Base-by-base conservation (phyloP, 2,888 invertebrate genomes). In the Ryuthela nishihirai region DNA sequence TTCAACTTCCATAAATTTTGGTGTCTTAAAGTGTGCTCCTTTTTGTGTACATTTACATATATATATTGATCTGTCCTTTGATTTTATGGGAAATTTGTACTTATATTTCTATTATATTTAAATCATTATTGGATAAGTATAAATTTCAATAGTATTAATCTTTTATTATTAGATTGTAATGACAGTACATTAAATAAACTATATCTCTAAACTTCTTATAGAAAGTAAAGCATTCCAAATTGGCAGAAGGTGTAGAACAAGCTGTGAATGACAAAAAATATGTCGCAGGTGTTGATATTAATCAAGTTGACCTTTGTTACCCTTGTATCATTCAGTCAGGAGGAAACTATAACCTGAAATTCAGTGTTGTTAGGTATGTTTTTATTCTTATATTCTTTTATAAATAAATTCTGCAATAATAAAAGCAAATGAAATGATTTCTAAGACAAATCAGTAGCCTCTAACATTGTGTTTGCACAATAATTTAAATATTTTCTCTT, bases 301-400 rank as follows among this genome's bases (percentile, higher is more conserved):
- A 83, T 23, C 87, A 93, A 73, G 82, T 98, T 3, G 98, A 99
- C 71, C 90, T 94, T 84, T 99, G 98, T 72, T 99, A 98, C 74
- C 94, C 97, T 0, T 91, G 99, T 0, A 99, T 99, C 55, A 92
- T 99, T 70, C 99, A 99, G 74, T 98, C 97, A 29, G 99, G 99
- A 7, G 98, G 97, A n/a, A 85, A 88, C 72, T 99, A 98, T 77
- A 89, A 86, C 71, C 80, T 99, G 40, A 99, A 99, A 76, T 99
- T 98, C 76, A 97, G 94, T 72, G 91, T 90, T 3, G 84, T 76
- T 46, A 81, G 81, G 80, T 80, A 66, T 52, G 50, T 46, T n/a
- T n/a, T n/a, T n/a, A n/a, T n/a, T n/a, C n/a, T n/a, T n/a, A n/a
- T n/a, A n/a, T n/a, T n/a, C n/a, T n/a, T n/a, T n/a, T n/a, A n/a